These are phyloP conservation scores for Aphodius sticticus DNA, from an alignment of 2,888 invertebrate genomes.

Conservation along the genomic window DNA sequence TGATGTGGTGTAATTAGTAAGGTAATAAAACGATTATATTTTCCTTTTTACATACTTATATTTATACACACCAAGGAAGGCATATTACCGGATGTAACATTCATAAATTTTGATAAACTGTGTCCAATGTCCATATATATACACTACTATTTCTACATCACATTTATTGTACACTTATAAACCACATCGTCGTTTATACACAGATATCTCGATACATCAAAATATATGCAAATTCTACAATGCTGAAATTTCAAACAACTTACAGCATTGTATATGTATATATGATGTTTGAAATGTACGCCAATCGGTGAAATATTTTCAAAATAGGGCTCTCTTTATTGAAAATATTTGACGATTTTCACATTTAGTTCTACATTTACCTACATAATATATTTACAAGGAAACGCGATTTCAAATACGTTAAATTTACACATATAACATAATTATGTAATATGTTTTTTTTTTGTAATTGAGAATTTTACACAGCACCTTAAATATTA, in stretches of 20 bases:
- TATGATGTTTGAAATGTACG: not conserved
- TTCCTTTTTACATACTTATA: not conserved
- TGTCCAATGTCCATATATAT: not conserved
- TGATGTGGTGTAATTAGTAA: not conserved
- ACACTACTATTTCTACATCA: not conserved
- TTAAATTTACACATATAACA: conserved; percentile 16
- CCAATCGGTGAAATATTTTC: conserved; percentile 49
- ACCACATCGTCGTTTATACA: not conserved
- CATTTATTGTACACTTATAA: conserved; percentile 4
- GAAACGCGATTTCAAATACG: conserved; percentile 29
- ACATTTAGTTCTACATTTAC: conserved; percentile 5
- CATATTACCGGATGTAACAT: not conserved
- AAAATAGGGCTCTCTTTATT: conserved; percentile 54
- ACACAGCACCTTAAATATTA: conserved; percentile 11
- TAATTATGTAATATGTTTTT: conserved; percentile 12
- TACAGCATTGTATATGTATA: not conserved
- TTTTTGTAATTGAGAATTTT: not conserved
- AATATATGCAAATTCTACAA: not conserved
- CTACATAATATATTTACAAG: conserved; percentile 10
- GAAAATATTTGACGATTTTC: conserved; percentile 50
- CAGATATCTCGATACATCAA: not conserved
- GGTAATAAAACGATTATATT: not conserved
- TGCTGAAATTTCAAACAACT: not conserved
- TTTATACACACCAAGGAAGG: not conserved
- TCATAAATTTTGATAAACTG: not conserved